phyloP scores from a whole-genome alignment of 2,888 invertebrate species.

The Seira musarum region DNA sequence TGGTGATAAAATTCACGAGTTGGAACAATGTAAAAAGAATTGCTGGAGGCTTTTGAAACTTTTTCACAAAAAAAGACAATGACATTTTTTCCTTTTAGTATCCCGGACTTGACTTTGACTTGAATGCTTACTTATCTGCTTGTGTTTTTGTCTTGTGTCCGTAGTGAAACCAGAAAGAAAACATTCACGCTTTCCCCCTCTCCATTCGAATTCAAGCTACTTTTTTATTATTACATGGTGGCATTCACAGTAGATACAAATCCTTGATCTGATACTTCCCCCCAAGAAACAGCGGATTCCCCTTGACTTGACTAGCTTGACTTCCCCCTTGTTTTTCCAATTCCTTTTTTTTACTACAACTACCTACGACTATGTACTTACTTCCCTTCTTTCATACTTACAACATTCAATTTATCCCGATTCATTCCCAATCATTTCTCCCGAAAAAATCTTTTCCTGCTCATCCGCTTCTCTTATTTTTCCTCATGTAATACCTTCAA shows the following conservation, averaged over 20 bases:
- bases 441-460: constrained; percentile 26
- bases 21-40: not conserved
- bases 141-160: too few relatives aligned
- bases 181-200: not conserved
- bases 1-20: constrained; percentile 43
- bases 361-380: too few relatives aligned
- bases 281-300: not conserved
- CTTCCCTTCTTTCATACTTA: not conserved
- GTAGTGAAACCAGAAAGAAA: not conserved
- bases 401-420: constrained; percentile 56
- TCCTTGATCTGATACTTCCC: constrained; percentile 13
- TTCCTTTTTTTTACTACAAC: too few relatives aligned
- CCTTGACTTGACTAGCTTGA: too few relatives aligned
- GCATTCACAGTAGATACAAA: not conserved
- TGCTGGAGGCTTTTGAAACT: not conserved
- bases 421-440: constrained; percentile 53
- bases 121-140: not conserved
- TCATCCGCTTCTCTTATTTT: constrained; percentile 40
- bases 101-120: too few relatives aligned
- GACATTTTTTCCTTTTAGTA: not conserved
- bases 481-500: constrained; percentile 55
- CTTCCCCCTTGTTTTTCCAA: too few relatives aligned
- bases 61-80: not conserved
- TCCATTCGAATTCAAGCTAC: too few relatives aligned
- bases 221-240: not conserved